Conservation (phyloP, 2,797 vertebrate species). For the Muscicapa striata region DNA sequence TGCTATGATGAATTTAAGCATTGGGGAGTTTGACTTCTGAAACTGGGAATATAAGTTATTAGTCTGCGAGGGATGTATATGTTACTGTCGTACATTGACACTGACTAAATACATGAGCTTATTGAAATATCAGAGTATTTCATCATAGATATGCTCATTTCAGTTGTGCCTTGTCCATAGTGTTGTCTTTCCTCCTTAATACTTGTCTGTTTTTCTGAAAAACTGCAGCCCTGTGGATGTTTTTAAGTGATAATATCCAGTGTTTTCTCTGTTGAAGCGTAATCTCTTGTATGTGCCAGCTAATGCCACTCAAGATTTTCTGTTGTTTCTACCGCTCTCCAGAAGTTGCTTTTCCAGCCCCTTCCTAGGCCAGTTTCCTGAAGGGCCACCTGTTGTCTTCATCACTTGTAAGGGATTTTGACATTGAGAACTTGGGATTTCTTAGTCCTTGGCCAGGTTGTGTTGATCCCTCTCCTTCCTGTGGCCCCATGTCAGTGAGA, state of each 20-base stretch:
- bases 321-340: background rate
- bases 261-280: background rate
- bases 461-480: background rate
- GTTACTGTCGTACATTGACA: slow-evolving; percentile 1
- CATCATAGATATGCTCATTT: background rate
- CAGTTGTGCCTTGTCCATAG: background rate
- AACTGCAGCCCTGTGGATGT: background rate
- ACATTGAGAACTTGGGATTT: background rate
- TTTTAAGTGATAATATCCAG: background rate
- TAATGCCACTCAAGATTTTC: background rate
- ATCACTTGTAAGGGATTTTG: background rate
- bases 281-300: background rate
- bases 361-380: background rate
- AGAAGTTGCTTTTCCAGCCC: background rate
- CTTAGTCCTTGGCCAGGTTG: background rate
- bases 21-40: background rate
- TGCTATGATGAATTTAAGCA: background rate
- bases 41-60: background rate
- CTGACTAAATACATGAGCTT: background rate
- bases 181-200: background rate
- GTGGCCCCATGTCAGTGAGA: background rate
- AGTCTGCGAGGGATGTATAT: background rate
- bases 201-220: background rate
- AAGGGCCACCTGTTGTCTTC: background rate
- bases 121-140: slow-evolving; percentile 4